These are phyloP conservation scores for Conus ventricosus DNA, from an alignment of 1,140 invertebrate genomes.

Conservation along the genomic window DNA sequence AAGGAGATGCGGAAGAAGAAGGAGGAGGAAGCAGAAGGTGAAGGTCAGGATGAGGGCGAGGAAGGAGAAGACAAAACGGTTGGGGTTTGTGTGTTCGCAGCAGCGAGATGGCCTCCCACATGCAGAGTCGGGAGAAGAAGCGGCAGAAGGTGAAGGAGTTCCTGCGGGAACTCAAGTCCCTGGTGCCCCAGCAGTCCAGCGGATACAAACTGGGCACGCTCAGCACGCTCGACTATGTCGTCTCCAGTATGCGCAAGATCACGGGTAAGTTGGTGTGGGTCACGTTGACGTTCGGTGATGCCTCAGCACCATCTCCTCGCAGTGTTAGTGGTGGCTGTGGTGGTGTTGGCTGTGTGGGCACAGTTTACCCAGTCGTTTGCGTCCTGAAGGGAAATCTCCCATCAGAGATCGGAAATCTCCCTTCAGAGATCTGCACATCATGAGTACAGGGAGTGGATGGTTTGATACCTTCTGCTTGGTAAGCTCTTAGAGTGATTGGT, in stretches of 20 bases:
- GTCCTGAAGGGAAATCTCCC: too few species aligned
- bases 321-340: neutral
- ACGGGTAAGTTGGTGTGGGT: slow-evolving; percentile 47
- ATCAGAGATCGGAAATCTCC: too few species aligned
- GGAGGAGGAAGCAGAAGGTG: too few species aligned
- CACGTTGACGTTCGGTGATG: neutral
- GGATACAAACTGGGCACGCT: slow-evolving; percentile 54
- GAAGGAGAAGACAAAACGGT: too few species aligned
- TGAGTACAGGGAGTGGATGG: too few species aligned
- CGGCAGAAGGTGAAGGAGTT: slow-evolving; percentile 62
- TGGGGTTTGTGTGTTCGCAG: slow-evolving; percentile 34
- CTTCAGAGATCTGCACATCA: too few species aligned
- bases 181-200: slow-evolving; percentile 43
- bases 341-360: neutral
- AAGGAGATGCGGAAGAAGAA: too few species aligned
- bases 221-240: slow-evolving; percentile 58
- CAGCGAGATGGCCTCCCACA: slow-evolving; percentile 51
- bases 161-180: slow-evolving; percentile 57
- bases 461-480: too few species aligned
- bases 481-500: too few species aligned
- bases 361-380: neutral
- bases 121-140: slow-evolving; percentile 54
- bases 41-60: too few species aligned
- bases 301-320: neutral
- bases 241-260: slow-evolving; percentile 56